Evolutionary conservation across 1,140 invertebrate genomes (phyloP).

Genomic region (Drosophila kohkoa): DNA sequence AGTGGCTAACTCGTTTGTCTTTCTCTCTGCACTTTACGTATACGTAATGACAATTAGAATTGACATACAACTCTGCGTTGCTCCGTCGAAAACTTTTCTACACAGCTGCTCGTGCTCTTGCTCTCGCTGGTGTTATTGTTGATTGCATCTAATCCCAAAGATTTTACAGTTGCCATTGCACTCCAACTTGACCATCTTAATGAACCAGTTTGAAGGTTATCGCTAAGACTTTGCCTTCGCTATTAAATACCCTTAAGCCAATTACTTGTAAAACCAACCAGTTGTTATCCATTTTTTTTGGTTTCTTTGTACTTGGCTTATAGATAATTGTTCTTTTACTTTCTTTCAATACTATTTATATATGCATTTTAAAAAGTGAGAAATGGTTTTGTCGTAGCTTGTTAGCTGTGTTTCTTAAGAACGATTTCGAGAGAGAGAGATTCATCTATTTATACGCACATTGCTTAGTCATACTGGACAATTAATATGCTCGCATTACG

Average conservation of each 20-base stretch:
- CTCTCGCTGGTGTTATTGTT: conserved; percentile 70
- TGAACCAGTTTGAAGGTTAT: conserved; percentile 56
- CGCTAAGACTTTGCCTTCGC: conserved; percentile 11
- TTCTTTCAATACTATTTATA: background rate
- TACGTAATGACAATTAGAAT: conserved; percentile 84
- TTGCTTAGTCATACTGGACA: conserved; percentile 47
- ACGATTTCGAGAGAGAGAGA: conserved; percentile 49
- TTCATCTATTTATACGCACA: conserved; percentile 49
- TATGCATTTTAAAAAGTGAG: background rate
- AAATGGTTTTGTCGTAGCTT: no score
- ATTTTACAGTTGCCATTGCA: conserved; percentile 73
- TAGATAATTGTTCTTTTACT: background rate
- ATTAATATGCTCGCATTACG: conserved; percentile 79
- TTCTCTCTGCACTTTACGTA: conserved; percentile 74
- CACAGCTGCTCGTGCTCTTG: conserved; percentile 46
- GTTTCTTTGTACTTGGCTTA: background rate
- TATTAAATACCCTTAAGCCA: conserved; percentile 42
- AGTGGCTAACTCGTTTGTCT: conserved; percentile 83
- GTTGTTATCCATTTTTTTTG: background rate
- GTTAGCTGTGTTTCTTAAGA: background rate
- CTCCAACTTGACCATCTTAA: conserved; percentile 61
- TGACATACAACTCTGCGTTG: conserved; percentile 64
- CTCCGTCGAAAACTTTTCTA: conserved; percentile 51
- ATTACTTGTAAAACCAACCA: conserved; percentile 9
- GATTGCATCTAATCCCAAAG: conserved; percentile 79